These are phyloP conservation scores for Brassicogethes aeneus DNA, from an alignment of 2,888 invertebrate species.

Conservation along the genomic window DNA sequence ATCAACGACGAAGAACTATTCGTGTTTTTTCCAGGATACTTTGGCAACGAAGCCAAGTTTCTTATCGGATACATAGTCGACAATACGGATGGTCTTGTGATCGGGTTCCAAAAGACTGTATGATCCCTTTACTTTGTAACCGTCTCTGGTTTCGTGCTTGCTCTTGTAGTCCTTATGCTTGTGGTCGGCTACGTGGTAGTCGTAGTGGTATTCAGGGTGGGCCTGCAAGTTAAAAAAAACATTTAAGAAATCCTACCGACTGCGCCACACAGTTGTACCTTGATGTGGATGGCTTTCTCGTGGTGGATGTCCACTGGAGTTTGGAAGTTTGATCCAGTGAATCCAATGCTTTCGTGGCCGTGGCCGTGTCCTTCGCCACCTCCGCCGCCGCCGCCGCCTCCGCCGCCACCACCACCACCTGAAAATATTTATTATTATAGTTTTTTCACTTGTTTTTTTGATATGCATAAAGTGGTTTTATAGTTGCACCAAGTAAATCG, in stretches of 20 bases:
- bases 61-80: slow-evolving; percentile 33
- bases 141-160: slow-evolving; percentile 34
- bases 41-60: slow-evolving; percentile 34
- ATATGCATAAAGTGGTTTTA: too few species aligned
- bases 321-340: slow-evolving; percentile 24
- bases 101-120: slow-evolving; percentile 35
- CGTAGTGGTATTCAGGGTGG: slow-evolving; percentile 34
- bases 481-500: too few species aligned
- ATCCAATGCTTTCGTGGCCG: slow-evolving; percentile 15
- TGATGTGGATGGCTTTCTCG: slow-evolving; percentile 29
- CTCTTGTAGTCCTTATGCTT: slow-evolving; percentile 33
- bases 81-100: slow-evolving; percentile 32
- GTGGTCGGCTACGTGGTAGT: slow-evolving; percentile 32
- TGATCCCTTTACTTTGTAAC: slow-evolving; percentile 34
- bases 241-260: too few species aligned
- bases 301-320: slow-evolving; percentile 31
- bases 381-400: slow-evolving; percentile 10
- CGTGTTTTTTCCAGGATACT: slow-evolving; percentile 31
- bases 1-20: too few species aligned
- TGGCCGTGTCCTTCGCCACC: slow-evolving; percentile 8
- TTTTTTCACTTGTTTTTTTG: too few species aligned
- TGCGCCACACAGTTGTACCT: too few species aligned
- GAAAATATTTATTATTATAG: too few species aligned
- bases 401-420: slow-evolving; percentile 8
- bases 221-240: slow-evolving; percentile 21